phyloP scores from a whole-genome alignment of 1,140 invertebrate genomes.

The Centruroides sculpturatus region DNA sequence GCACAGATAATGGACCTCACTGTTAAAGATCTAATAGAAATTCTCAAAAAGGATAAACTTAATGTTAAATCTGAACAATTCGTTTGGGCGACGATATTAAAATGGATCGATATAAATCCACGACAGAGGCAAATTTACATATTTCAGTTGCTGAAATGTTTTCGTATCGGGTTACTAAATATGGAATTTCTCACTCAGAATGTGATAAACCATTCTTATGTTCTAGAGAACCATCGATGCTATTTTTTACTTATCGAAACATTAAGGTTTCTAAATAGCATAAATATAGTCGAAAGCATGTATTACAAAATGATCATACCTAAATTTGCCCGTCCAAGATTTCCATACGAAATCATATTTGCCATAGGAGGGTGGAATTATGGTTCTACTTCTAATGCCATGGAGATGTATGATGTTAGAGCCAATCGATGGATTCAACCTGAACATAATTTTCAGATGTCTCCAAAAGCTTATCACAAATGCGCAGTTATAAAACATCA shows the following conservation, averaged over 20 bases:
- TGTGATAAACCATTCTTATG: too few species aligned
- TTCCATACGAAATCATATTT: constrained; percentile 52
- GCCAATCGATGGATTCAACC: constrained; percentile 31
- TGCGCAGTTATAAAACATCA: constrained; percentile 39
- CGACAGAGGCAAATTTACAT: background rate
- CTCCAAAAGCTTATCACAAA: constrained; percentile 53
- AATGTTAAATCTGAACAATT: background rate
- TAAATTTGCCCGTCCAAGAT: constrained; percentile 40
- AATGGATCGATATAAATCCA: background rate
- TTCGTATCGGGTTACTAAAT: background rate
- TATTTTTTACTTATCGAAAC: background rate
- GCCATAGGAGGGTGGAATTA: constrained; percentile 62
- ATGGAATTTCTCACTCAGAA: background rate
- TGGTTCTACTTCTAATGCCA: constrained; percentile 54
- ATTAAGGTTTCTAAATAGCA: background rate
- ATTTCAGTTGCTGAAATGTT: background rate
- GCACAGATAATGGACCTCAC: background rate
- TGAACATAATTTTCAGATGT: constrained; percentile 32
- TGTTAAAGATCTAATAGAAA: background rate
- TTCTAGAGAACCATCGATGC: background rate
- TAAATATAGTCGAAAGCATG: background rate
- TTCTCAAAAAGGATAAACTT: background rate
- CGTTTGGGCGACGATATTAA: background rate
- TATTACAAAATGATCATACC: background rate
- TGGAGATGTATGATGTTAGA: constrained; percentile 54